Conservation (phyloP, 2,113 vertebrate genomes). For the Phrynosoma platyrhinos region DNA sequence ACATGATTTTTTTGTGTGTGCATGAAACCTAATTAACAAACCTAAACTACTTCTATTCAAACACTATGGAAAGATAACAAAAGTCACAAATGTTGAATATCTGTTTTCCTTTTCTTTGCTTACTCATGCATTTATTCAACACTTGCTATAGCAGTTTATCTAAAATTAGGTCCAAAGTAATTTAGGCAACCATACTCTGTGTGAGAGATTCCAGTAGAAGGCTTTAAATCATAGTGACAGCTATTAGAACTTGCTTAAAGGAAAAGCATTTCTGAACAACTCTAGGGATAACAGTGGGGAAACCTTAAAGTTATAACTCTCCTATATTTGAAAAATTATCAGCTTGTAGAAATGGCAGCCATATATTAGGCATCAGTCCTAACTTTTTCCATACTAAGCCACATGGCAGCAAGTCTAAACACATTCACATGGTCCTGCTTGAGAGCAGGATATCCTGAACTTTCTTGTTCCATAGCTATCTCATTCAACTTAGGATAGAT, state of each 20-base stretch:
- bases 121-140: constrained; percentile 82
- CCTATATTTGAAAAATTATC: constrained; percentile 40
- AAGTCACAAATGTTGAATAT: constrained; percentile 78
- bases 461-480: neutral
- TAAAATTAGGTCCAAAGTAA: constrained; percentile 84
- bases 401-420: neutral
- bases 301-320: constrained; percentile 33
- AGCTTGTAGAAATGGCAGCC: constrained; percentile 36
- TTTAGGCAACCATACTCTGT: constrained; percentile 77
- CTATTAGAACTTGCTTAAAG: constrained; percentile 76
- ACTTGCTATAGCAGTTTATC: constrained; percentile 78
- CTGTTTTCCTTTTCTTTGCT: constrained; percentile 79
- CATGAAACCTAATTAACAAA: constrained; percentile 74
- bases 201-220: constrained; percentile 74
- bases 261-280: constrained; percentile 73
- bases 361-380: neutral
- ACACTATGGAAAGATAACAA: constrained; percentile 73
- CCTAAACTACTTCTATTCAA: constrained; percentile 71
- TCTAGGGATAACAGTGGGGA: constrained; percentile 60
- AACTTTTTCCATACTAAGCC: neutral
- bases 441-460: neutral
- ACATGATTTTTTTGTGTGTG: constrained; percentile 54
- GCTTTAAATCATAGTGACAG: constrained; percentile 84
- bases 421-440: neutral
- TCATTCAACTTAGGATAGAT: neutral